Percentiles rank a stretch among this genome's conserved stretches.
phyloP scores from a whole-genome alignment of 2,797 vertebrate species.

The Linurgus olivaceus region DNA sequence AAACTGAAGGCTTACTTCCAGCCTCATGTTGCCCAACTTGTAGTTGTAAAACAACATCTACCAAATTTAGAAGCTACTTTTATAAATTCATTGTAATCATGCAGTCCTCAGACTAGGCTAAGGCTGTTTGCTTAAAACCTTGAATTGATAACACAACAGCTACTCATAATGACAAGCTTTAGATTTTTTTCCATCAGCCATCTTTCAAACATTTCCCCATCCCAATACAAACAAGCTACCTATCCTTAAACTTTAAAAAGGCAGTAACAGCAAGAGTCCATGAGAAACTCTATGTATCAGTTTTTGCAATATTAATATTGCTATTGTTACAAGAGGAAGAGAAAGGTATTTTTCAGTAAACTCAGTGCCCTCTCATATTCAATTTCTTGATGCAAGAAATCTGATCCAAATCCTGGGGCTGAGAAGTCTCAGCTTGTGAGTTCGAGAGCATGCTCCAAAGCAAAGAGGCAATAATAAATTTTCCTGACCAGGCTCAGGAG shows the following conservation, averaged over 20 bases:
- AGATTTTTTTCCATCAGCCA: not conserved
- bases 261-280: not conserved
- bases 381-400: not conserved
- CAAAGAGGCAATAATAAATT: not conserved
- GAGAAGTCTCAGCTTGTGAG: not conserved
- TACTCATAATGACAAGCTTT: not conserved
- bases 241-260: not conserved
- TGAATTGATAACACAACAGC: not conserved
- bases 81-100: not conserved
- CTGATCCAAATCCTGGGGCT: not conserved
- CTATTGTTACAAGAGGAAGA: not conserved
- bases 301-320: not conserved
- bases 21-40: not conserved
- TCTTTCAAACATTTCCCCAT: not conserved
- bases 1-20: not conserved
- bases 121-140: not conserved
- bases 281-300: not conserved
- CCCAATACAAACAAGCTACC: not conserved
- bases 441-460: not conserved
- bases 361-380: not conserved
- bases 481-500: not conserved
- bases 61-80: not conserved
- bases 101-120: not conserved
- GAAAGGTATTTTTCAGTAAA: not conserved
- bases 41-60: not conserved